A percentile compares a stretch with the other conserved stretches of the same genome.
These are phyloP conservation scores for Aplocera efformata DNA, from an alignment of 2,888 invertebrate species.

Conservation along the genomic window DNA sequence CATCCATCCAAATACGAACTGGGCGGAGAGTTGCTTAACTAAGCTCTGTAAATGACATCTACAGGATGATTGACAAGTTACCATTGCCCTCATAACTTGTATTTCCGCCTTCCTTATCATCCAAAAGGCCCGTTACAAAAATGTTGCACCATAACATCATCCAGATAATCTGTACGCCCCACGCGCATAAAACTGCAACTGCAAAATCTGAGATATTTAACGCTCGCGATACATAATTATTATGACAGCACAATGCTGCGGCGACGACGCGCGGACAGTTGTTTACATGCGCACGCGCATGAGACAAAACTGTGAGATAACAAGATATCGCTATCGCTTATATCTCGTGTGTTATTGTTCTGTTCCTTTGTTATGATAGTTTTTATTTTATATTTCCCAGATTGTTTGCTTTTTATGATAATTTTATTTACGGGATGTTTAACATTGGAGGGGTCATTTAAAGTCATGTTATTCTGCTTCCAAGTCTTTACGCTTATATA, in stretches of 20 bases:
- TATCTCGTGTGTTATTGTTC: constrained; percentile 52
- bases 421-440: too few species aligned
- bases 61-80: too few species aligned
- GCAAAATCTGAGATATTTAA: constrained; percentile 56
- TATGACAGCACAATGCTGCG: constrained; percentile 69
- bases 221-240: constrained; percentile 68
- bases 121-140: constrained; percentile 21
- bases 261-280: constrained; percentile 46
- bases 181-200: constrained; percentile 43
- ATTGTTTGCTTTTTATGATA: too few species aligned
- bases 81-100: too few species aligned
- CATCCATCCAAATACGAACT: too few species aligned
- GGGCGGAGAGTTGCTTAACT: too few species aligned
- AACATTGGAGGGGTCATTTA: too few species aligned
- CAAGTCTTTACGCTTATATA: too few species aligned
- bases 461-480: too few species aligned
- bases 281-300: constrained; percentile 35
- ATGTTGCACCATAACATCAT: constrained; percentile 15
- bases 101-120: too few species aligned
- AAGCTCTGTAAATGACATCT: too few species aligned
- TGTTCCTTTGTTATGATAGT: constrained; percentile 33
- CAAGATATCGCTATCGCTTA: constrained; percentile 46
- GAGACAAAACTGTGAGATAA: constrained; percentile 40
- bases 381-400: too few species aligned
- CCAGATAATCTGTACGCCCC: constrained; percentile 18